Evolutionary conservation across 2,113 vertebrate genomes (phyloP).

Genomic region (Scopus umbretta): DNA sequence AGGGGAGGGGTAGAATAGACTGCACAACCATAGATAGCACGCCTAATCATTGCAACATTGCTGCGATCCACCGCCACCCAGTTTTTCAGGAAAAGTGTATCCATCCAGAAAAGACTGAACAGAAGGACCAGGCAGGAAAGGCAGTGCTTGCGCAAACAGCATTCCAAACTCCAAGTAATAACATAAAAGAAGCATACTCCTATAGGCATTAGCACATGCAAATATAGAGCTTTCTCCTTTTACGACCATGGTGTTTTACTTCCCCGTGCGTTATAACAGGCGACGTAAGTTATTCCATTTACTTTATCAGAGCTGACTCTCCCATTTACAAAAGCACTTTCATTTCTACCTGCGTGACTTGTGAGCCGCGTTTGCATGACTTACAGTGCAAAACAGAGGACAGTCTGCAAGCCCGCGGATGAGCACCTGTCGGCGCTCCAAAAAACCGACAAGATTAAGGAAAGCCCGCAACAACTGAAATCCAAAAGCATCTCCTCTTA

Average conservation of each 20-base stretch:
- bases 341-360: neutral
- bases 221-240: neutral
- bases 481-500: neutral
- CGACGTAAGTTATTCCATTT: neutral
- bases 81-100: conserved; percentile 35
- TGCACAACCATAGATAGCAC: conserved; percentile 20
- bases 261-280: neutral
- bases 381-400: conserved; percentile 17
- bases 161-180: neutral
- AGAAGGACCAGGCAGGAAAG: neutral
- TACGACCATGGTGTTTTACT: neutral
- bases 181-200: neutral
- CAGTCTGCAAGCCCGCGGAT: neutral
- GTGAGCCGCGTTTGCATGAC: neutral
- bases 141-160: neutral
- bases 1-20: neutral
- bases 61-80: neutral
- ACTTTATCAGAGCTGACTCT: neutral
- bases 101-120: neutral
- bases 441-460: neutral
- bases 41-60: neutral
- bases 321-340: neutral
- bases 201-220: neutral
- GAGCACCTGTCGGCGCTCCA: neutral
- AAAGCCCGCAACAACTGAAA: neutral